A percentile compares a stretch with the other conserved stretches of the same genome.
phyloP scores from a whole-genome alignment of 2,888 invertebrate species.

The Plebejus melissa region DNA sequence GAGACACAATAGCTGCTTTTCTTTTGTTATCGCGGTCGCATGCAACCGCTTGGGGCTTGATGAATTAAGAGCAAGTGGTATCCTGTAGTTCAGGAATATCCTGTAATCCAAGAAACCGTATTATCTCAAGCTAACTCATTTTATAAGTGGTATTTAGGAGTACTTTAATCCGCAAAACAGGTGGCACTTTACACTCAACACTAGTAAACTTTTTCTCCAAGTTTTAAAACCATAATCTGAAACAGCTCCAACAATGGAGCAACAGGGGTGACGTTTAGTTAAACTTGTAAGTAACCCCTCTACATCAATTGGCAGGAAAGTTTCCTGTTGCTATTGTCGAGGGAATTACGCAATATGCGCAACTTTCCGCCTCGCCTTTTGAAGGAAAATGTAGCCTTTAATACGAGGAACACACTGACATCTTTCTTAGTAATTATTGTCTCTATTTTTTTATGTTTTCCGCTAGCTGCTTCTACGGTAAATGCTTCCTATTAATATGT shows the following conservation, averaged over 20 bases:
- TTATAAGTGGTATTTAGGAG: no score
- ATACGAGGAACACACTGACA: not conserved
- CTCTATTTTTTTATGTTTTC: not conserved
- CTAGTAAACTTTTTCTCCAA: not conserved
- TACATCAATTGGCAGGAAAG: constrained; percentile 18
- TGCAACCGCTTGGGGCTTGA: no score
- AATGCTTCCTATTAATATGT: not conserved
- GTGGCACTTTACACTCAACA: not conserved
- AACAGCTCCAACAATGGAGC: not conserved
- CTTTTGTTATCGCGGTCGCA: no score
- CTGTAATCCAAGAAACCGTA: no score
- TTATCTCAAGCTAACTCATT: no score
- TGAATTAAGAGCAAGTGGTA: no score
- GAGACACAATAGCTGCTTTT: no score
- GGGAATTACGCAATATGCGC: constrained; percentile 23
- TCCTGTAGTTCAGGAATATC: no score
- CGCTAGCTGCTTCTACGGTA: not conserved
- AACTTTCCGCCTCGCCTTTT: constrained; percentile 1
- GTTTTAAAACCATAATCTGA: constrained; percentile 8
- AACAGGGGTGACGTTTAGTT: constrained; percentile 8
- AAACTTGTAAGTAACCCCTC: constrained; percentile 12
- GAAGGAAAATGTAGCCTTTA: not conserved
- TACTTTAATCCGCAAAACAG: not conserved
- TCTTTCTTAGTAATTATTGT: not conserved
- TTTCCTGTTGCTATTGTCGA: constrained; percentile 9